phyloP scores from a whole-genome alignment of 2,888 invertebrate genomes.

The Harmothoe impar region DNA sequence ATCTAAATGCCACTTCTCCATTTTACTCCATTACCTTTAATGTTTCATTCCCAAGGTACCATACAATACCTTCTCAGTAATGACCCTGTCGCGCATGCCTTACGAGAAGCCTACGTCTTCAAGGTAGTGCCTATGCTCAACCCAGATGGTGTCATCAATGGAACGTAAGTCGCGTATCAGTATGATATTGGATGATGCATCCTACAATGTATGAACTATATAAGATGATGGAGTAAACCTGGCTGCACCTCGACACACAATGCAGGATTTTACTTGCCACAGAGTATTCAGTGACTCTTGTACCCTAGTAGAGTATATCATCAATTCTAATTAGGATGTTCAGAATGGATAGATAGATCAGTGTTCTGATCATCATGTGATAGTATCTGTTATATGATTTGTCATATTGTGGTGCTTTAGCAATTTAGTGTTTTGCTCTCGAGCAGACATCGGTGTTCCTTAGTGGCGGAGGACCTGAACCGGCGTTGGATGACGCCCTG shows the following conservation, averaged over 20 bases:
- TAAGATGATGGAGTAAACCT: background rate
- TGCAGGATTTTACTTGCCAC: no score
- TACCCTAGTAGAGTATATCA: no score
- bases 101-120: constrained; percentile 90
- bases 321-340: no score
- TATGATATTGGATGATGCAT: no score
- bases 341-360: no score
- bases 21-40: no score
- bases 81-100: constrained; percentile 86
- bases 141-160: constrained; percentile 93
- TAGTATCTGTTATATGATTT: no score
- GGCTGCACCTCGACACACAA: no score
- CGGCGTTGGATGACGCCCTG: constrained; percentile 96
- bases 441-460: constrained; percentile 92
- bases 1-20: no score
- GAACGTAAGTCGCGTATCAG: constrained; percentile 88
- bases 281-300: no score
- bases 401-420: no score
- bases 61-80: constrained; percentile 87
- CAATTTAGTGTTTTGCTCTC: background rate
- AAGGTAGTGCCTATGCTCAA: constrained; percentile 95
- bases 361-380: no score
- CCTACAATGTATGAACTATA: background rate
- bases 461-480: constrained; percentile 96
- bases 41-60: constrained; percentile 84